Evolutionary conservation across 2,888 invertebrate genomes (phyloP), one percentile per base, ranked within the genome.

Genomic region (Microchrysa polita): DNA sequence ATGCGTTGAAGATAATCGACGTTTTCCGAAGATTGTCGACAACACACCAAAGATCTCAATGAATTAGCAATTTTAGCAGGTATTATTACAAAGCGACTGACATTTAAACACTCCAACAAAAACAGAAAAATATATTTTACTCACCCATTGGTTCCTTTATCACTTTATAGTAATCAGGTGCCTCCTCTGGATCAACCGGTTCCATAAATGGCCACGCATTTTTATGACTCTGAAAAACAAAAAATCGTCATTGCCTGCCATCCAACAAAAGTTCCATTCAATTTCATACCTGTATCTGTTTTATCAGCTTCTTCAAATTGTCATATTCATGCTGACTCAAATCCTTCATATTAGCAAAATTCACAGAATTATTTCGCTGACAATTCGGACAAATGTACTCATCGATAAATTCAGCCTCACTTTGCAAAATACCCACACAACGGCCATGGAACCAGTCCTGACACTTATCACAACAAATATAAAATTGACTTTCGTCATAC

Each of bases 371-470:
- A 83, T 95, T 94, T 79, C 93, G 90, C 83, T 96, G 94, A 86
- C 98, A 98, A 83, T 93, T 93, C 0, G 98, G 98, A 87, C 98
- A 98, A 78, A 96, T 91, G 82, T 98, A 99, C 80, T 96, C 96
- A 81, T 97, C 97, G 79, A 98, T 95, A 79, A 93, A 93, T 82
- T 97, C 95, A 22, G 96, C 97, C 83, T 96, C 96, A 2, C 94
- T 94, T 81, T 95, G 96, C 67, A 96, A 86, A 80, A 97, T 95
- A 52, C 98, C 98, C 59, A 98, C 98, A 85, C 98, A 98, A 74
- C 95, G 90, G 7, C 98, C 98, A 84, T 98, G 98, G 87, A 97
- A 98, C 99, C 99, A 99, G 85, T 97, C 98, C 85, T 98, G 96
- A 85, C 99, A 99, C 77, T 93, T 92, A 87, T 99, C 99, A 84